Base-by-base conservation (phyloP, 2,888 invertebrate species). In the Drosophila testacea region DNA sequence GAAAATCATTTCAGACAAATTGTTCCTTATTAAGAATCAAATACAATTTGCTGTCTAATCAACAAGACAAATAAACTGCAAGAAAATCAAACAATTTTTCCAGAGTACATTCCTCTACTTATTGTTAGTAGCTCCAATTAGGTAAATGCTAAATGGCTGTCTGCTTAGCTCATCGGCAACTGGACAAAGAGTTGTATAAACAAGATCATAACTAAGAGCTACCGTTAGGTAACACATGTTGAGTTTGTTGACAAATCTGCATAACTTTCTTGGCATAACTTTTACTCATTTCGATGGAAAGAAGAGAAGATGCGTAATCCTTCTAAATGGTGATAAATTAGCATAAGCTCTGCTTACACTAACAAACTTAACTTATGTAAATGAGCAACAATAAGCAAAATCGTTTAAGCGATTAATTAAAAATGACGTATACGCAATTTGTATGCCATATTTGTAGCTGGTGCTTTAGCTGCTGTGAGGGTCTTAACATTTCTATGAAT, bases 381-480 rank as follows among this genome's bases (percentile, higher is more conserved):
- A 76, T 76, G 68, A 13, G 9, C 51, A 27, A 48, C 72, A 77
- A 68, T 68, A 77, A 73, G 71, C 69, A 68, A 87, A 47, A 77
- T 70, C 83, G 77, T 64, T 71, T 88, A 71, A 81, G 61, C 68
- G 79, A 76, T 80, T 86, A 84, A 84, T 88, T 88, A 85, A 84
- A 78, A 85, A 88, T 84, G 88, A 84, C 83, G 86, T 84, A 84
- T 84, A 84, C 88, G 83, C 68, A 86, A 88, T 84, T 88, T 88
- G 83, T 84, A 84, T 84, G 71, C 86, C 88, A 79, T 16, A 64
- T 84, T 70, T 68, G 69, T 69, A 59, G 62, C 50, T 61, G 47
- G 34, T 51, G 69, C 60, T 68, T 54, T 48, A 68, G 73, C 50
- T 59, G 62, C 50, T 69, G 61, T 59, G 73, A 41, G 46, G 55